Evolutionary conservation across 2,797 vertebrate genomes (phyloP), one percentile per base, ranked within the genome.

Genomic region (Ammospiza maritima): DNA sequence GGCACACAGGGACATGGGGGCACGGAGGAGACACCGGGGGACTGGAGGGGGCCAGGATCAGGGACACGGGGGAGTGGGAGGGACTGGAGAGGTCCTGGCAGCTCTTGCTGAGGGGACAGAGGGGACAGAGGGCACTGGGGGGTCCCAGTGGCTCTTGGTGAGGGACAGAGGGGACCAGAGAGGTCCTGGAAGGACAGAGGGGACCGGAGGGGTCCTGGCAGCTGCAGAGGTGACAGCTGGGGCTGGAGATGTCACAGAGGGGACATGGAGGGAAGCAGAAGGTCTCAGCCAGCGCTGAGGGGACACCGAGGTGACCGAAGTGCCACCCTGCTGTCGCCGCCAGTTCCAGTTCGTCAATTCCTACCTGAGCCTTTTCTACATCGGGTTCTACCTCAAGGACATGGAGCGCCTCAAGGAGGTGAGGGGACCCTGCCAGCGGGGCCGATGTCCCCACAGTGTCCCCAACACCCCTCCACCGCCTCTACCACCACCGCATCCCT

Each of bases 341-440:
- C 42, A 99, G 99, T 99, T 99, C 98, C 99, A 99, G 98, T 99
- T 99, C 98, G 98, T 99, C 98, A 99, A 99, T 98, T 99, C 99
- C 71, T 99, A 99, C 98, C 98, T 99, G 98, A 99, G 99, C 98
- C 99, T 99, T 98, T 99, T 99, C 98, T 99, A 99, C 98, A 99
- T 99, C 75, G 99, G 99, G 96, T 99, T 99, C 99, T 99, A 99
- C 99, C 99, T 99, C 99, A 99, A 99, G 98, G 99, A 99, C 98
- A 99, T 99, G 99, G 99, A 99, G 94, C 98, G 99, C 80, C 98
- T 99, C 86, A 99, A 99, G 97, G 99, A 99, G 99, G 99, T 99
- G 94, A 98, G 98, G 62, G 54, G 53, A 40, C 53, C 0, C 19
- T 20, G 60, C 58, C 17, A 1, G 7, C 38, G 47, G 13, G 13